phyloP scores from a whole-genome alignment of 2,797 vertebrate species.

The Mionectes olivaceus region DNA sequence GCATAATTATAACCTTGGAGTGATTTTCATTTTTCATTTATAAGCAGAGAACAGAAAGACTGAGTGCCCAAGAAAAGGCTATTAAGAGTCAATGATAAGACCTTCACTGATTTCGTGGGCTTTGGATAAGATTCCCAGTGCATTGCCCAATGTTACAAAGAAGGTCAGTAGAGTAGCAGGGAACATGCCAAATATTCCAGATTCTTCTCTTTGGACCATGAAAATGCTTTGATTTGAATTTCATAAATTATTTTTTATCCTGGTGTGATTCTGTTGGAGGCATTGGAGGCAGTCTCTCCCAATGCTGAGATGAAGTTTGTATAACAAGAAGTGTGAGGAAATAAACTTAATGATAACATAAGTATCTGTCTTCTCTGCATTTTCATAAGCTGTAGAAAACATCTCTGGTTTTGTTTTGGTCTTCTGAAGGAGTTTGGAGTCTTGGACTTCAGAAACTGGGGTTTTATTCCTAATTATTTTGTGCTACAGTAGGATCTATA shows the following conservation, averaged over 20 bases:
- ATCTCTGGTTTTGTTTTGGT: neutral
- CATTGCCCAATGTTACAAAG: neutral
- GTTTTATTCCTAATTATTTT: neutral
- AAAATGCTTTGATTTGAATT: neutral
- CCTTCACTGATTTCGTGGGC: neutral
- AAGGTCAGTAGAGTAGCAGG: neutral
- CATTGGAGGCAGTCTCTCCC: neutral
- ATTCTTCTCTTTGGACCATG: neutral
- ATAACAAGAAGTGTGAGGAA: neutral
- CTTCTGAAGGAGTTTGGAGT: neutral
- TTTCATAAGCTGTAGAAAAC: neutral
- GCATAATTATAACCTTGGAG: neutral
- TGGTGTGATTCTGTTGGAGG: neutral
- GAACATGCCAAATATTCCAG: neutral
- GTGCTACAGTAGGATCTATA: neutral
- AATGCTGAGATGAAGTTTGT: neutral
- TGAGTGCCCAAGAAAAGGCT: neutral
- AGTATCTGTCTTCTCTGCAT: neutral
- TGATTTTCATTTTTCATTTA: neutral
- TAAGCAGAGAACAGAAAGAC: neutral
- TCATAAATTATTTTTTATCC: neutral
- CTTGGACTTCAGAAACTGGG: neutral
- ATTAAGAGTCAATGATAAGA: neutral
- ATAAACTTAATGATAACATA: neutral
- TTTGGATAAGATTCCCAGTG: neutral